Conservation (phyloP, 2,113 vertebrate genomes). For the Nymphicus hollandicus region DNA sequence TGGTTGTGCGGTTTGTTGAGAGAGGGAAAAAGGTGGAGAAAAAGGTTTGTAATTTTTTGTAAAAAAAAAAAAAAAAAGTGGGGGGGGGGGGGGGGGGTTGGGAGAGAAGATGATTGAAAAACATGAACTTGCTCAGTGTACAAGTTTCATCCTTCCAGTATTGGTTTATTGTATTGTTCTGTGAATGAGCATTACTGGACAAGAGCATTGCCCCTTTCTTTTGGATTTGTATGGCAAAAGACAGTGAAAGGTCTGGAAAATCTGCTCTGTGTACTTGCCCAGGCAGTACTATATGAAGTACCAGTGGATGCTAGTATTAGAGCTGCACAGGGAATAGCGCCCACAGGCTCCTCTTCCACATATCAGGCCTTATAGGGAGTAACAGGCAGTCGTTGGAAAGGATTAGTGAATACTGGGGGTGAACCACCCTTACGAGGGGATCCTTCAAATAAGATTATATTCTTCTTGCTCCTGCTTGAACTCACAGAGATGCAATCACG, state of each 20-base stretch:
- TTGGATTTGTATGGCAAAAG: background rate
- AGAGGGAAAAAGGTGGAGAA: too few relatives aligned
- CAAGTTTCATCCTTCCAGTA: background rate
- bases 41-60: too few relatives aligned
- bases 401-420: background rate
- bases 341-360: background rate
- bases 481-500: background rate
- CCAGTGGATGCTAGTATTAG: background rate
- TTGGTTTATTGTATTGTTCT: background rate
- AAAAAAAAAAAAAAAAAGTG: too few relatives aligned
- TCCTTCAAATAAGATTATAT: background rate
- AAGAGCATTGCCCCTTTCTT: background rate
- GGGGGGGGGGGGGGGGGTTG: rapidly evolving
- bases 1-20: too few relatives aligned
- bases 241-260: background rate
- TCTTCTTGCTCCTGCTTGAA: background rate
- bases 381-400: background rate
- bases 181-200: background rate
- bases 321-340: background rate
- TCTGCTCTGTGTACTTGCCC: background rate
- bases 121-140: background rate
- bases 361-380: background rate
- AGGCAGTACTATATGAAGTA: background rate
- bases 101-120: background rate
- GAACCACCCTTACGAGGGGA: background rate